phyloP scores from a whole-genome alignment of 2,888 invertebrate genomes.

The Yponomeuta evonymella region DNA sequence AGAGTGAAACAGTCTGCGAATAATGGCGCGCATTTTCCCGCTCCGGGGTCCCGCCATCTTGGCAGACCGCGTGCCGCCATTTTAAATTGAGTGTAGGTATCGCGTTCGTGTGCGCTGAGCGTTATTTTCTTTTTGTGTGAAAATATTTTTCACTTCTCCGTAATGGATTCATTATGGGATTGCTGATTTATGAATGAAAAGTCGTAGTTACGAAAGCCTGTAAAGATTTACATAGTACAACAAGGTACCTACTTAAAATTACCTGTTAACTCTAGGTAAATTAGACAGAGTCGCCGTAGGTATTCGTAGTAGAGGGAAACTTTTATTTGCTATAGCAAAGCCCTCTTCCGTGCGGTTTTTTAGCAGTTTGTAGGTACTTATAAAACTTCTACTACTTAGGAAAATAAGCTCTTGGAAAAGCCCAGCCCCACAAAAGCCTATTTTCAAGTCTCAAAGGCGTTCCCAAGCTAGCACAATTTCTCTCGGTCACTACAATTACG shows the following conservation, averaged over 20 bases:
- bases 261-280: no score
- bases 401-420: not conserved
- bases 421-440: not conserved
- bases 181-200: not conserved
- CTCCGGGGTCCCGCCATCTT: conserved; percentile 43
- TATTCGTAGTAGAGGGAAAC: no score
- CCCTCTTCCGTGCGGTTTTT: no score
- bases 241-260: no score
- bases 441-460: not conserved
- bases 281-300: no score
- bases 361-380: no score
- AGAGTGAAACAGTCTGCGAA: conserved; percentile 36
- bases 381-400: no score
- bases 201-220: not conserved
- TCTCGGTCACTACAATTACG: not conserved
- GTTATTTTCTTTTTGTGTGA: conserved; percentile 8
- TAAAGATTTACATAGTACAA: not conserved
- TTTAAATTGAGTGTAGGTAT: conserved; percentile 38
- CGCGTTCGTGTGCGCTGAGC: conserved; percentile 8
- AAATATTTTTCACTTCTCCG: conserved; percentile 7
- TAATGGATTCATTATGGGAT: conserved; percentile 4
- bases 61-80: conserved; percentile 74
- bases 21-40: conserved; percentile 46
- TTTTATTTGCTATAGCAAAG: no score
- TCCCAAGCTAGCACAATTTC: not conserved